Evolutionary conservation across 2,888 invertebrate genomes (phyloP), one percentile per base, ranked within the genome.

Genomic region (Ceramica pisi): DNA sequence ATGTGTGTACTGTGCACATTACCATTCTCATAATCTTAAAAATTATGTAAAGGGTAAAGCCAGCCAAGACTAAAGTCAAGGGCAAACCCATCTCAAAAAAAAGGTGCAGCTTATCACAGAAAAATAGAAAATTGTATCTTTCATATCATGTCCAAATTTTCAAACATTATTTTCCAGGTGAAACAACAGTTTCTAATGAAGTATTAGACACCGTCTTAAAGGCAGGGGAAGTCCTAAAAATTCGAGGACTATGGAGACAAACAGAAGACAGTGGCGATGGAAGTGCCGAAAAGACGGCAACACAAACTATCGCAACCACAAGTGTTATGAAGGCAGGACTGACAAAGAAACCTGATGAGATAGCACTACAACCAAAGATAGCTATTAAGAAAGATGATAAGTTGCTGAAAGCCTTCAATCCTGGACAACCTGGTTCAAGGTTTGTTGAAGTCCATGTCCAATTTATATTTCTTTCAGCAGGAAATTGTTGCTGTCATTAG

Each of bases 181-280:
- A 98, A 94, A 98, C 98, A 41, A 98, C 98, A 56, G 98, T 98
- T 41, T 98, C 98, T 67, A 98, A 98, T 92, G 98, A 98, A 88
- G 98, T 98, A 60, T 92, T 98, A 73, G 98, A 98, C 83, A 97
- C 97, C 78, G 98, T 98, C 1, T 91, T 98, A 41, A 97, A 97
- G 89, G 98, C 98, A 0, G 98, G 98, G 0, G 98, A 98, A 89
- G 97, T 98, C 19, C 93, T 98, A 6, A 97, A 98, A 91, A 97
- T 98, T 63, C 97, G 98, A 61, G 98, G 98, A 0, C 94, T 98
- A 1, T 98, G 98, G 97, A 96, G 98, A 86, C 97, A 97, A 80
- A 96, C 96, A 65, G 97, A 97, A 69, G 97, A 97, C 41, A 84
- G 88, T 0, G 90, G 90, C 0, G 92, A 89, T 0, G 92, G 94